Evolutionary conservation across 2,797 vertebrate genomes (phyloP), one percentile per base, ranked within the genome.

Genomic region (Takifugu ocellatus): DNA sequence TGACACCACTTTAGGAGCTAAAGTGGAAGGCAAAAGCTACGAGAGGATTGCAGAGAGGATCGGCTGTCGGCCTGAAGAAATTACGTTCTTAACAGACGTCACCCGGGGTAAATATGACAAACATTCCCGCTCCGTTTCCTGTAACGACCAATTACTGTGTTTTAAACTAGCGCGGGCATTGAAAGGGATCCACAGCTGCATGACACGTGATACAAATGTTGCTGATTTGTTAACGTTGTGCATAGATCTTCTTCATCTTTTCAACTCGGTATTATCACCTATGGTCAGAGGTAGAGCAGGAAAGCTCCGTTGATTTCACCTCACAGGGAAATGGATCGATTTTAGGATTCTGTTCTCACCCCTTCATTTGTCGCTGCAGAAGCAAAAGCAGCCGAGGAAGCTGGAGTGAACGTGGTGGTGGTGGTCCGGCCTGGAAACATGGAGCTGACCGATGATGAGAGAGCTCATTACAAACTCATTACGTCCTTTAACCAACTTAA

Each of bases 1-100:
- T 68, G 97, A 99, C 81, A 98, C 95, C 52, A 94, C 91, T 66
- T 92, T 97, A 75, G 97, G 96, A 21, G 79, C 90, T 47, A 99
- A 99, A 83, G 92, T 96, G 12, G 95, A 99, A 48, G 87, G 91
- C n/a, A 95, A 96, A 78, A 99, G 96, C 85, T 98, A 99, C 16
- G 90, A 91, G 68, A 92, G 91, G 73, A 98, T 98, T 33, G 94
- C 94, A 0, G 80, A 92, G 54, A 90, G 92, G 69, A 95, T 97
- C 21, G 95, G 95, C 1, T 97, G 94, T 0, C 88, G 82, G n/a
- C 87, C 95, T 15, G 93, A 91, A 70, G 96, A 97, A 70, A 94
- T 97, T 63, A 91, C 95, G 8, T 99, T 99, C 85, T 68, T 99
- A 84, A 98, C 96, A 0, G 96, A 99, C 3, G 87, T 98, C 61